These are phyloP conservation scores for Hetaerina americana DNA, from an alignment of 1,140 invertebrate genomes.

Conservation along the genomic window DNA sequence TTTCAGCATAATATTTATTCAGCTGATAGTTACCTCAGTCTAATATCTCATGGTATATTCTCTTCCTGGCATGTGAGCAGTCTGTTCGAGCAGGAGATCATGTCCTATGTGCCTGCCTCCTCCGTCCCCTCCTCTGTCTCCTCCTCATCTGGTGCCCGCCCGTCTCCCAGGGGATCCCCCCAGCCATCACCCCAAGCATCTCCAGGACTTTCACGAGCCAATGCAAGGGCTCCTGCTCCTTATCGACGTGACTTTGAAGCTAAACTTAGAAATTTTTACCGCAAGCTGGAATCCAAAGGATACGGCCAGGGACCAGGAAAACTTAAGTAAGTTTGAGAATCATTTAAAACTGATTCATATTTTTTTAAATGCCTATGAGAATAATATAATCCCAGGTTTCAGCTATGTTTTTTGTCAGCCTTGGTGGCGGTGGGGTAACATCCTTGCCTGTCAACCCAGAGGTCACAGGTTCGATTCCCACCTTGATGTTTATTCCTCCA, in stretches of 20 bases:
- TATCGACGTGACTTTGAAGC: slow-evolving; percentile 89
- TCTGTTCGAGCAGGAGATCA: slow-evolving; percentile 95
- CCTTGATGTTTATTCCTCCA: no score
- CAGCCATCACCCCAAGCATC: slow-evolving; percentile 66
- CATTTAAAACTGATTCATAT: slow-evolving; percentile 1
- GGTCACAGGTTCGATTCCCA: no score
- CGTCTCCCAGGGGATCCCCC: slow-evolving; percentile 43
- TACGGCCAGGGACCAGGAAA: slow-evolving; percentile 93
- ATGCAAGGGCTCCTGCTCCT: slow-evolving; percentile 66
- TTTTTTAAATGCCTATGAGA: no score
- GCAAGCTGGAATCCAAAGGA: slow-evolving; percentile 90
- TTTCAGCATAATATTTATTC: no score
- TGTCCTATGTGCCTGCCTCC: slow-evolving; percentile 84
- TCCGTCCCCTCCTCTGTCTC: slow-evolving; percentile 25
- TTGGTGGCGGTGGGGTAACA: no score
- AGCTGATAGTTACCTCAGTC: no score
- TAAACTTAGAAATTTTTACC: slow-evolving; percentile 87
- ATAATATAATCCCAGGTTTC: no score
- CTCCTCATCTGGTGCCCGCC: slow-evolving; percentile 24
- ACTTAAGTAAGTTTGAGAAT: slow-evolving; percentile 62
- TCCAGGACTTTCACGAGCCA: slow-evolving; percentile 58
- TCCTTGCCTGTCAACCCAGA: no score
- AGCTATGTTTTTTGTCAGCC: no score
- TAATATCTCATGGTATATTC: slow-evolving; percentile 10
- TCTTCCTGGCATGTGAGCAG: slow-evolving; percentile 37